Evolutionary conservation across 2,888 invertebrate species (phyloP), one percentile per base, ranked within the genome.

Genomic region (Andricus quercusramuli): DNA sequence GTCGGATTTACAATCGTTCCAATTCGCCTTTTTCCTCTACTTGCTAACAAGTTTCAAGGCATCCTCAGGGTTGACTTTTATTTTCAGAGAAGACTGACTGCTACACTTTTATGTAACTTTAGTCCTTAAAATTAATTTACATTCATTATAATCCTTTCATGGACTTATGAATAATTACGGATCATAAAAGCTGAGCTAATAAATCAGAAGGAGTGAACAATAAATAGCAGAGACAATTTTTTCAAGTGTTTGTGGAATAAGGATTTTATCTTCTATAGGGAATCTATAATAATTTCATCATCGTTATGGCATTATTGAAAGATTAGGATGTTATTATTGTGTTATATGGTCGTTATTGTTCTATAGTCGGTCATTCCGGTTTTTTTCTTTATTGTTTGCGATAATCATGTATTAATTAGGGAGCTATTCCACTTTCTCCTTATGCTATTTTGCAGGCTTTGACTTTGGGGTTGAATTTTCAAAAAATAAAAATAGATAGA

Each of bases 1-100:
- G 86, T 77, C 79, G 76, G 64, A 80, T 70, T 77, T 79, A 83
- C 59, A 78, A 80, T 78, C 70, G 82, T 83, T 82, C 80, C 77
- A 74, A 80, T 83, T 83, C 56, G 77, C 80, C 80, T 44, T 44
- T 44, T 44, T 15, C 15, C 44, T 47, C 17, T 47, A 47, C 17
- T 79, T 80, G 6, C 37, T 9, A 37, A 37, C 37, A 37, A 80
- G 78, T 80, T 62, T 68, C 74, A 66, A 74, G 74, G 74, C 32
- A 32, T 74, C 56, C n/a, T 74, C 74, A 74, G 32, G 74, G 56
- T 74, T 56, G 32, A 74, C 51, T 56, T 51, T 74, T 17, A 74
- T 37, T 37, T 37, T 37, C 37, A 37, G 32, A 29, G 47, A 70
- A 29, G 70, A 70, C 56, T 56, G 56, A 37, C 47, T 56, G 51